Evolutionary conservation across 2,113 vertebrate species (phyloP), one percentile per base, ranked within the genome.

Genomic region (Microcebus murinus): DNA sequence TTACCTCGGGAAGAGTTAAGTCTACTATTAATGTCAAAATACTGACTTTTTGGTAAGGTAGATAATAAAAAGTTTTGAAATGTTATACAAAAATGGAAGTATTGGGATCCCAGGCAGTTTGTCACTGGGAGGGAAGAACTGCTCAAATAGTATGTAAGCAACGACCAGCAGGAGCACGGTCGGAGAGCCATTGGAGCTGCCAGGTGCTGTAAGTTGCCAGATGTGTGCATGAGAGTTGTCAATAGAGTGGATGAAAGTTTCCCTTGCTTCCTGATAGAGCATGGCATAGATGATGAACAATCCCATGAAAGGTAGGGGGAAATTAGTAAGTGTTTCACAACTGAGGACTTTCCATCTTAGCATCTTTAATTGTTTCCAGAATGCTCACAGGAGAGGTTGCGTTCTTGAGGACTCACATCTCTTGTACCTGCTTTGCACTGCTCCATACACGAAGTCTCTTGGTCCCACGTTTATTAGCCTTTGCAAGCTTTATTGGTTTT

Each of bases 31-130:
- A 83, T 34, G 31, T 59, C 14, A 45, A 96, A 84, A 55, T 70
- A 61, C 17, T 83, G 52, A 74, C n/a, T 34, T 90, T 83, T 39
- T 59, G 90, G 10, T 61, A 68, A 82, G 23, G 20, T 27, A 5
- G 42, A n/a, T 86, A 59, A 86, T 27, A 20, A 92, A 90, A 61
- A 8, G 14, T 65, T 88, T 86, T 71, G n/a, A 61, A 95, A 92
- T 81, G 3, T 88, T 55, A 63, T 14, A 17, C 18, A 36, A 42
- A 76, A 92, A 86, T 3, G 17, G 52, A 85, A 39, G 20, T 50
- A 65, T 15, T 76, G 8, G 59, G 82, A 76, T 2, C 6, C 42
- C 17, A 52, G 83, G 81, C 52, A 87, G 45, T 27, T 92, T 83
- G 23, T 68, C 3, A 0, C n/a, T 39, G 21, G 45, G n/a, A 79